These are phyloP conservation scores for Zaprionus taronus DNA, from an alignment of 1,140 invertebrate species.

Conservation along the genomic window DNA sequence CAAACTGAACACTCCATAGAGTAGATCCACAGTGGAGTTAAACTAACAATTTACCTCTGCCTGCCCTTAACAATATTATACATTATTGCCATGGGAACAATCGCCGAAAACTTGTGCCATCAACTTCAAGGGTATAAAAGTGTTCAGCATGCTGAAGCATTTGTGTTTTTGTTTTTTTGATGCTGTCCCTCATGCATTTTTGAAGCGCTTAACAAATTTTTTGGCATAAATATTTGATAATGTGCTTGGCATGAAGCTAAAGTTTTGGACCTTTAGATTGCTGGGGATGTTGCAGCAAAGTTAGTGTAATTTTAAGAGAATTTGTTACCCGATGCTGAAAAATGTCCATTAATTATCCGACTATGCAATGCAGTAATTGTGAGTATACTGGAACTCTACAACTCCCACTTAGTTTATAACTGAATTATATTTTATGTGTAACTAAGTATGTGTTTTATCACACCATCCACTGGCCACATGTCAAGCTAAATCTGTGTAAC, in stretches of 20 bases:
- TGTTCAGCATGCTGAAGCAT: neutral
- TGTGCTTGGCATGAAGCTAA: constrained; percentile 35
- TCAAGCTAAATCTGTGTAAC: neutral
- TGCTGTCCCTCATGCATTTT: constrained; percentile 51
- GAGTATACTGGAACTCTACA: neutral
- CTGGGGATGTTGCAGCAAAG: constrained; percentile 18
- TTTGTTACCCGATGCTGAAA: constrained; percentile 23
- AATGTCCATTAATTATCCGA: constrained; percentile 31
- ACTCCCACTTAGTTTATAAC: neutral
- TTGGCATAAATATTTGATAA: constrained; percentile 56
- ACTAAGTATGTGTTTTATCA: neutral
- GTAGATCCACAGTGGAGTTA: too few species aligned
- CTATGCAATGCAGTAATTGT: constrained; percentile 12
- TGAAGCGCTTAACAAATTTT: constrained; percentile 47
- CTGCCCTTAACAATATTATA: neutral
- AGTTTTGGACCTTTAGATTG: constrained; percentile 41
- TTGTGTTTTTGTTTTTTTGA: constrained; percentile 9
- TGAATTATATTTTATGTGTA: neutral
- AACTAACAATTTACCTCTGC: neutral
- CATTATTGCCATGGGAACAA: constrained; percentile 2
- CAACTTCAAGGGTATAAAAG: neutral
- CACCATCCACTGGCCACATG: neutral
- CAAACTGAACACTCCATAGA: neutral
- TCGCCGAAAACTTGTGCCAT: neutral
- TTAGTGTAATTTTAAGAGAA: constrained; percentile 30